phyloP scores from a whole-genome alignment of 2,888 invertebrate species.

The Esperia sulphurella region DNA sequence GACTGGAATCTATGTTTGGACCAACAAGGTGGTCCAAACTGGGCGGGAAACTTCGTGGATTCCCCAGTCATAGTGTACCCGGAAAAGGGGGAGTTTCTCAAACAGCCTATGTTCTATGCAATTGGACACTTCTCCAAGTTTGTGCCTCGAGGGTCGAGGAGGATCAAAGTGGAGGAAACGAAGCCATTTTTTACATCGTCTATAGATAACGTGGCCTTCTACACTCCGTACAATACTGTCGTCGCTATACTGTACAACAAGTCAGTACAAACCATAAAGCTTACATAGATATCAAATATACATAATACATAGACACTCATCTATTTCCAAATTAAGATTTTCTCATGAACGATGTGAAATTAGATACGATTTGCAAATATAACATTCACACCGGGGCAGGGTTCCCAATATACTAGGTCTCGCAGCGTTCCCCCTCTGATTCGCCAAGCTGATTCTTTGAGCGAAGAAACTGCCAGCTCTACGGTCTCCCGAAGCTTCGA shows the following conservation, averaged over 20 bases:
- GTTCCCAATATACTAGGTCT: no score
- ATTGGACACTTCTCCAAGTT: conserved; percentile 90
- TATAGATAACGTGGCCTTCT: conserved; percentile 38
- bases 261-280: conserved; percentile 29
- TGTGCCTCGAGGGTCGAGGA: conserved; percentile 78
- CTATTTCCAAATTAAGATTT: no score
- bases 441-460: no score
- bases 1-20: conserved; percentile 95
- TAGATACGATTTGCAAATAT: no score
- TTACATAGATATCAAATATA: no score
- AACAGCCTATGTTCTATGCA: conserved; percentile 94
- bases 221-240: conserved; percentile 46
- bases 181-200: conserved; percentile 15
- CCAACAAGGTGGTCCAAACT: conserved; percentile 88
- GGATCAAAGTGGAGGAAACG: conserved; percentile 29
- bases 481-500: no score
- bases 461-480: no score
- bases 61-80: conserved; percentile 81
- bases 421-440: no score
- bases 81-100: conserved; percentile 85
- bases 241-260: conserved; percentile 55
- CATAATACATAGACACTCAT: no score
- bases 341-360: no score
- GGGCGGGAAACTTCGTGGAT: conserved; percentile 87
- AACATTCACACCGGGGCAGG: no score